Evolutionary conservation across 2,113 vertebrate species (phyloP), one percentile per base, ranked within the genome.

Genomic region (Todiramphus saurophagus): DNA sequence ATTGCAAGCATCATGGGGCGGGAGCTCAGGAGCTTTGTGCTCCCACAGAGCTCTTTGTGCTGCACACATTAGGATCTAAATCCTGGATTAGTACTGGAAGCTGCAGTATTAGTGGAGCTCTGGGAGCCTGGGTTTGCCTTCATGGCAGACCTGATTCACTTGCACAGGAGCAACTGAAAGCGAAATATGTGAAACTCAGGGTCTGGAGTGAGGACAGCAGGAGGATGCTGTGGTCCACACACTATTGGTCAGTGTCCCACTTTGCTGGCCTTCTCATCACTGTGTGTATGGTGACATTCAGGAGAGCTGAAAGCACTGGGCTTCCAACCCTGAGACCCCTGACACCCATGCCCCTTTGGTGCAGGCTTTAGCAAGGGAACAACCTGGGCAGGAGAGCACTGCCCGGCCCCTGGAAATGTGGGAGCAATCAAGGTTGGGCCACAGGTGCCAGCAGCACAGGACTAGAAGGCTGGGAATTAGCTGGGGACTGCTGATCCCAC

Each of bases 51-150:
- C 94, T 94, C 89, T 95, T 58, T 89, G 92, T 93, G 73, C 91
- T 0, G 1, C 55, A 73, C 59, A 84, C 68, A 87, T 94, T 78
- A 96, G 87, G 31, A 87, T 96, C 79, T 94, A 97, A 97, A 97
- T 97, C 97, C 84, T 76, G 96, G 97, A 97, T 97, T 97, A 97
- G 64, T 33, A 15, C 82, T 91, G 72, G 84, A 85, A 97, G 94
- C 92, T 94, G 83, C 74, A 33, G 91, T 83, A 91, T 96, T 97
- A 94, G 67, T 18, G 51, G 62, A 92, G 82, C 83, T 89, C 70
- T 58, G 51, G 24, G 48, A 88, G 85, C 59, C 1, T 9, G 84
- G 28, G 56, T 83, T 94, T 90, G 83, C 73, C 58, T 84, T 96
- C 75, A 43, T 73, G 78, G 70, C 93, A 90, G 70, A 72, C 48